phyloP scores from a whole-genome alignment of 1,140 invertebrate genomes.

The Meloidogyne chitwoodi region DNA sequence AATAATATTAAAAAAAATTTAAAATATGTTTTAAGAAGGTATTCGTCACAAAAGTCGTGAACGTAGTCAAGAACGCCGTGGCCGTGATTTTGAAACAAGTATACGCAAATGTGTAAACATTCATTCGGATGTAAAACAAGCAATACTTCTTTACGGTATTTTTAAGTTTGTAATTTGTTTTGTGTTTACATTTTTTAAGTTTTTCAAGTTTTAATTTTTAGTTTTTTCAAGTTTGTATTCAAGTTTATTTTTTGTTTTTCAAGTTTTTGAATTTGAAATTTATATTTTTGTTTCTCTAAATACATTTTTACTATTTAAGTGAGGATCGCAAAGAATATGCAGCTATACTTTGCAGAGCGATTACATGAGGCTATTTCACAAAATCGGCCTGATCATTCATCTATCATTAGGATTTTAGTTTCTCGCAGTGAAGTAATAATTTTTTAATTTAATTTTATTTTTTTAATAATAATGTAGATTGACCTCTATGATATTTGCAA shows the following conservation, averaged over 20 bases:
- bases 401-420: conserved; percentile 44
- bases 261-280: background rate
- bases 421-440: conserved; percentile 34
- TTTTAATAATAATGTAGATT: conserved; percentile 28
- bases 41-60: background rate
- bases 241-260: background rate
- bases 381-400: conserved; percentile 38
- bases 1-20: background rate
- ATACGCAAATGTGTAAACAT: conserved; percentile 46
- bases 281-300: background rate
- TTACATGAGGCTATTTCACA: conserved; percentile 49
- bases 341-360: conserved; percentile 46
- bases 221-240: background rate
- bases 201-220: background rate
- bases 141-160: conserved; percentile 35
- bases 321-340: conserved; percentile 46
- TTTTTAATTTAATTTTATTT: background rate
- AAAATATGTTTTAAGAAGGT: background rate
- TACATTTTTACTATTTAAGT: conserved; percentile 7
- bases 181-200: too few species aligned
- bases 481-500: conserved; percentile 42
- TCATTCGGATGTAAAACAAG: conserved; percentile 39
- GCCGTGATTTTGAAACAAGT: conserved; percentile 36
- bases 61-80: conserved; percentile 20
- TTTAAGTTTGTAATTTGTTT: background rate